Base-by-base conservation (phyloP, 2,888 invertebrate species). In the Eudasyphora cyanicolor region DNA sequence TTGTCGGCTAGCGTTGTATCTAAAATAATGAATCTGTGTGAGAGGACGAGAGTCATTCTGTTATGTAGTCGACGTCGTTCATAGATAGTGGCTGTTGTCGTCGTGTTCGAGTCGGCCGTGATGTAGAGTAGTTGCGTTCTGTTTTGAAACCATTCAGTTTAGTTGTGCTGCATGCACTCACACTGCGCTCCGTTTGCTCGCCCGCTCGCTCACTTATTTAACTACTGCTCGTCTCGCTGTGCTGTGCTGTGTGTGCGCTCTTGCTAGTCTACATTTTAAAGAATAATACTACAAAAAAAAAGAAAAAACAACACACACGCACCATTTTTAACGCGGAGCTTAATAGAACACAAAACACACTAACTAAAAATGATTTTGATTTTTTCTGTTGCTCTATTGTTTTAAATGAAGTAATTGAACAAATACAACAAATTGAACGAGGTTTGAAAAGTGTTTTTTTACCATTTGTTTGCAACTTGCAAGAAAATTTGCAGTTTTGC, bases 91-190 rank as follows among this genome's bases (percentile, higher is more conserved):
- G 12, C n/a, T n/a, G n/a, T n/a, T n/a, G n/a, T n/a, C n/a, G n/a
- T n/a, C n/a, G n/a, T n/a, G n/a, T n/a, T 42, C 64, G 38, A 64
- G 19, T 64, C 67, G 67, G n/a, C n/a, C n/a, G n/a, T n/a, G n/a
- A n/a, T 38, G 67, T 67, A 19, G 67, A 67, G 64, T 64, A 38
- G 67, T 67, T 67, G 67, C 67, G 67, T 67, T 67, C 38, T 67
- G 67, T 67, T 67, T 64, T 67, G 14, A 42, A 38, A 24, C 67
- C 19, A 81, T 81, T 84, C 27, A 84, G 84, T 84, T 81, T 78
- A 79, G 76, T 79, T 84, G 81, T 84, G 84, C 78, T 79, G 70
- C 76, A 76, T 84, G 78, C 84, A 84, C 81, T 84, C 78, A 69
- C 73, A 78, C 81, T 81, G 75, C 62, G 81, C 78, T 84, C 71